phyloP scores from a whole-genome alignment of 2,888 invertebrate species.

The Pseudococcus viburni region DNA sequence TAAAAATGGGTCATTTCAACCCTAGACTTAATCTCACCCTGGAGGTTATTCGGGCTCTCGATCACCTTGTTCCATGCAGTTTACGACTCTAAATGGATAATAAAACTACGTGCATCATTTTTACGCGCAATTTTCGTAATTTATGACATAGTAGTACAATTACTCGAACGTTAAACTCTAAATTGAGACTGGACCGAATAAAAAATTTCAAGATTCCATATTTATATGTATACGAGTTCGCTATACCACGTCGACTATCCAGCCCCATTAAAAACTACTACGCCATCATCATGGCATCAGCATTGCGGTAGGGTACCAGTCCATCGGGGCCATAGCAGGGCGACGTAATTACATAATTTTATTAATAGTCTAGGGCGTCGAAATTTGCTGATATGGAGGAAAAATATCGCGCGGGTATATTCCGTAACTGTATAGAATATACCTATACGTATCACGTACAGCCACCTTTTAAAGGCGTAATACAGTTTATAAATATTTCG shows the following conservation, averaged over 20 bases:
- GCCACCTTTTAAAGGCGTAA: not conserved
- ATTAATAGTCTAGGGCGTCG: slow-evolving; percentile 17
- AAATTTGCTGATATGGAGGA: slow-evolving; percentile 9
- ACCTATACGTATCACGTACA: slow-evolving; percentile 26
- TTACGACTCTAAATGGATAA: not conserved
- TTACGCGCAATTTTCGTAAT: not conserved
- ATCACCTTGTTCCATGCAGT: not conserved
- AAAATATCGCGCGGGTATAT: not conserved
- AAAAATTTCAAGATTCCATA: not conserved
- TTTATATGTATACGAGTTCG: not conserved
- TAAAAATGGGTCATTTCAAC: slow-evolving; percentile 20
- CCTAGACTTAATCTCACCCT: slow-evolving; percentile 13
- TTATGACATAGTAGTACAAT: not conserved
- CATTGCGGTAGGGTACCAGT: not conserved
- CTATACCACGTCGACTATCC: too few species aligned
- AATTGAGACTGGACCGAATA: not conserved
- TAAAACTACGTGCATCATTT: not conserved
- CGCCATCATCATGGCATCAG: not conserved
- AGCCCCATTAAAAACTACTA: not conserved
- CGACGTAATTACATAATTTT: slow-evolving; percentile 9
- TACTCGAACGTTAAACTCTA: not conserved
- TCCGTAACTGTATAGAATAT: not conserved
- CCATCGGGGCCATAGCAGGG: not conserved
- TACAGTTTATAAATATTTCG: slow-evolving; percentile 50
- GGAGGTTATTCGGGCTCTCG: not conserved